Conservation (phyloP, 2,797 vertebrate genomes). For the Trachops cirrhosus region DNA sequence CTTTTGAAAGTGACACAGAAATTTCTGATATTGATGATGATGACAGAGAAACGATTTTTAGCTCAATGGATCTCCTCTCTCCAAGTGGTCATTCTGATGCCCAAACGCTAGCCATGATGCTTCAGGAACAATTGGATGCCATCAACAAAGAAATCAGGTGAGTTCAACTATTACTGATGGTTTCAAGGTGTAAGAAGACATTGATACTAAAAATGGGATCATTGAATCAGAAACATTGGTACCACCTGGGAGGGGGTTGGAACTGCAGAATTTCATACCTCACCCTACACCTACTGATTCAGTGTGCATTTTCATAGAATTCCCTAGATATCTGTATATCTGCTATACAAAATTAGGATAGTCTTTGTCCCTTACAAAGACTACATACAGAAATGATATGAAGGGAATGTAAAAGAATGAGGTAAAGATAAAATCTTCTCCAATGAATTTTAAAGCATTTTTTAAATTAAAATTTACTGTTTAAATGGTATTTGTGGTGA, state of each 20-base stretch:
- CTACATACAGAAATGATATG: neutral
- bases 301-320: neutral
- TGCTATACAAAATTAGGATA: neutral
- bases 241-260: neutral
- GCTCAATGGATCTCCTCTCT: slow-evolving; percentile 98
- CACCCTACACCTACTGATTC: neutral
- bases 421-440: neutral
- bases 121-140: slow-evolving; percentile 98
- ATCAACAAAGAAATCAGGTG: slow-evolving; percentile 99
- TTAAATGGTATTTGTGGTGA: neutral
- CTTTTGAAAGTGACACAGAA: slow-evolving; percentile 98
- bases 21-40: slow-evolving; percentile 99
- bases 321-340: neutral
- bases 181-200: neutral
- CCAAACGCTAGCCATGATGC: slow-evolving; percentile 99
- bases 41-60: slow-evolving; percentile 96
- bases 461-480: neutral
- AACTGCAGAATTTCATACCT: neutral
- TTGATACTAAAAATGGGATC: neutral
- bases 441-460: neutral
- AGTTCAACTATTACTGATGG: neutral
- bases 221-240: neutral
- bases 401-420: neutral
- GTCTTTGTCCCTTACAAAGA: too few species aligned
- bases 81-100: slow-evolving; percentile 97